Evolutionary conservation across 1,140 invertebrate genomes (phyloP).

Genomic region (Kradibia gibbosae): DNA sequence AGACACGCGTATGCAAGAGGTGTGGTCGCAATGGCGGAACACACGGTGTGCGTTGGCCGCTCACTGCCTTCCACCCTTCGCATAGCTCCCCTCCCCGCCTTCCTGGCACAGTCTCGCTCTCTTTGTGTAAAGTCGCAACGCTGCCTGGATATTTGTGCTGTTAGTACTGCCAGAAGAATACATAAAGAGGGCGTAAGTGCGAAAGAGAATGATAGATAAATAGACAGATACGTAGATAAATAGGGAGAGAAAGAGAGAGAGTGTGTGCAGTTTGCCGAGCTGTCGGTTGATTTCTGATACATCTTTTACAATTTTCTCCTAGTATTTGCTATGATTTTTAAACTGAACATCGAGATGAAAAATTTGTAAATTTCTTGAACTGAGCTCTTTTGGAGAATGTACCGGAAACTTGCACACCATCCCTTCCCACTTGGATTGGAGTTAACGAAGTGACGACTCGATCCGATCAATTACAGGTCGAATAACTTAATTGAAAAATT

Average conservation of each 20-base stretch:
- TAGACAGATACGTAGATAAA: too few species aligned
- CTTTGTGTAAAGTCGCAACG: neutral
- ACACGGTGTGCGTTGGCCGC: conserved; percentile 22
- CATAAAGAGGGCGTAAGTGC: neutral
- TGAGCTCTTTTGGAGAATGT: neutral
- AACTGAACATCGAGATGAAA: neutral
- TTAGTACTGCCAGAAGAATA: neutral
- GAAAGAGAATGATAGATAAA: neutral
- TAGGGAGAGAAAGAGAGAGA: conserved; percentile 12
- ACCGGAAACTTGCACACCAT: neutral
- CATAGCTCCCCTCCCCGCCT: conserved; percentile 10
- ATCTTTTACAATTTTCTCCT: neutral
- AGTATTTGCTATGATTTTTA: neutral
- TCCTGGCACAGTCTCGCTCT: conserved; percentile 31
- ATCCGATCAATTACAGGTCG: neutral
- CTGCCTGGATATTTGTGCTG: neutral
- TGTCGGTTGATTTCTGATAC: neutral
- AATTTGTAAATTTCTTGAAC: neutral
- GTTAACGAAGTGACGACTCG: too few species aligned
- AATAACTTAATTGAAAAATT: neutral
- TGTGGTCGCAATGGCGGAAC: conserved; percentile 40
- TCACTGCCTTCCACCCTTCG: neutral
- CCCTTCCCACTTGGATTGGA: too few species aligned
- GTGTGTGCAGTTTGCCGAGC: neutral
- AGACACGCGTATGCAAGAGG: conserved; percentile 2